Conservation (phyloP, 1,140 invertebrate species). For the Zaprionus ghesquierei region DNA sequence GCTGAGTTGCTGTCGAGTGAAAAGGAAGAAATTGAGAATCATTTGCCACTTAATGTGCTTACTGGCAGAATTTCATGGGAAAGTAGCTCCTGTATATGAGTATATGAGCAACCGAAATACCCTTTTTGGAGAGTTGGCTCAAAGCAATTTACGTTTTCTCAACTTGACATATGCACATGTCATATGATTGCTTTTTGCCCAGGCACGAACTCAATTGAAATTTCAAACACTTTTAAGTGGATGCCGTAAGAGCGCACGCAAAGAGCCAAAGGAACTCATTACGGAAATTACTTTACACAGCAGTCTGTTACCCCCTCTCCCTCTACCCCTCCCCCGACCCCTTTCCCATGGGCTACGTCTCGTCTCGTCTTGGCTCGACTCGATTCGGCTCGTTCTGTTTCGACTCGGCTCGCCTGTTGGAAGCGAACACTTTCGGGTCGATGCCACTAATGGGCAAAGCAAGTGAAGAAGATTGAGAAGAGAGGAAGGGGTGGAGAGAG, state of each 20-base stretch:
- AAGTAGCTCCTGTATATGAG: neutral
- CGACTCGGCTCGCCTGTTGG: neutral
- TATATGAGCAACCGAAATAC: conserved; percentile 5
- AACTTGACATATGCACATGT: conserved; percentile 58
- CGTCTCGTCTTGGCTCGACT: neutral
- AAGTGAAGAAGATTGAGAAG: neutral
- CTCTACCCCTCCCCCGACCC: no score
- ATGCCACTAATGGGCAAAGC: conserved; percentile 6
- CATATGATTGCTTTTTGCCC: conserved; percentile 60
- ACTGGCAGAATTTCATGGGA: neutral
- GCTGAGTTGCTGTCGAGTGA: neutral
- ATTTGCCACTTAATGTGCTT: neutral
- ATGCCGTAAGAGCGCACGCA: conserved; percentile 9
- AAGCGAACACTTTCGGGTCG: conserved; percentile 1
- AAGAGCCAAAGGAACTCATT: conserved; percentile 63
- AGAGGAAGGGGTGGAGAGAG: neutral
- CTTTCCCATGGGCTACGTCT: no score
- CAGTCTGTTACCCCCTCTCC: neutral
- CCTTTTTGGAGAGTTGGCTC: neutral
- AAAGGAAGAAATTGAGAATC: neutral
- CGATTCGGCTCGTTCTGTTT: neutral
- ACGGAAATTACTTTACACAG: conserved; percentile 74
- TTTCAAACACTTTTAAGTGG: conserved; percentile 73
- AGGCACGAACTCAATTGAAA: conserved; percentile 35
- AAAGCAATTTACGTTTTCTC: conserved; percentile 60